phyloP scores from a whole-genome alignment of 2,888 invertebrate species.

The Lycophotia porphyrea region DNA sequence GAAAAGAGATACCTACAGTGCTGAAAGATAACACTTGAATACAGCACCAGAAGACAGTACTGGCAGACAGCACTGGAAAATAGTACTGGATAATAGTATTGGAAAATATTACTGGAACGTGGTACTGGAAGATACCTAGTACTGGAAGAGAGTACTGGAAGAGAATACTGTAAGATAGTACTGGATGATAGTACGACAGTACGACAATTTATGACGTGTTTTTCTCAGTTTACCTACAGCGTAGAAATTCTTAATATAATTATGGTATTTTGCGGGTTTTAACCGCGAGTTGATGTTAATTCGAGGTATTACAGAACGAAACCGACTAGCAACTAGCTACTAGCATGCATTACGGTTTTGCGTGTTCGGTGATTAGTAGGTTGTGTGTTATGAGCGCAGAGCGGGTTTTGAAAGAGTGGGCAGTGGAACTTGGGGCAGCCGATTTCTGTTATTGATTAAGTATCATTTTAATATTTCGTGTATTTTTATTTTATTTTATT shows the following conservation, averaged over 20 bases:
- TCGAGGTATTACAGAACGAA: constrained; percentile 52
- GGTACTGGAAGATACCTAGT: too few relatives aligned
- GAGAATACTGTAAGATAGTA: neutral
- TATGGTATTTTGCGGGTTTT: constrained; percentile 29
- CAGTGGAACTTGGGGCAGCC: too few relatives aligned
- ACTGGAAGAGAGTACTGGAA: neutral
- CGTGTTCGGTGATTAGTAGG: constrained; percentile 25
- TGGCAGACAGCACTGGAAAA: neutral
- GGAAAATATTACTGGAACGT: neutral
- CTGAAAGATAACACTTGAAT: neutral
- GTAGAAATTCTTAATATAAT: constrained; percentile 38
- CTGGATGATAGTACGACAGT: neutral
- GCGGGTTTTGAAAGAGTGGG: neutral
- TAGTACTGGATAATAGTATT: too few relatives aligned
- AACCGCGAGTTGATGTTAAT: constrained; percentile 50
- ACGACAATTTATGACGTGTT: neutral
- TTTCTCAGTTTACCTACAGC: constrained; percentile 7
- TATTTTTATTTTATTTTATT: too few relatives aligned
- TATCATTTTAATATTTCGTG: too few relatives aligned
- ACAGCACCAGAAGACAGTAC: neutral
- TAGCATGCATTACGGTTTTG: constrained; percentile 42
- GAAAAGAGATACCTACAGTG: neutral
- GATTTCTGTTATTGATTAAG: too few relatives aligned
- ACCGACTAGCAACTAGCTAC: constrained; percentile 30
- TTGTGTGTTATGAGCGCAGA: neutral